Percentiles rank a stretch among this genome's conserved stretches.
phyloP scores from a whole-genome alignment of 2,797 vertebrate genomes.

The Trachops cirrhosus region DNA sequence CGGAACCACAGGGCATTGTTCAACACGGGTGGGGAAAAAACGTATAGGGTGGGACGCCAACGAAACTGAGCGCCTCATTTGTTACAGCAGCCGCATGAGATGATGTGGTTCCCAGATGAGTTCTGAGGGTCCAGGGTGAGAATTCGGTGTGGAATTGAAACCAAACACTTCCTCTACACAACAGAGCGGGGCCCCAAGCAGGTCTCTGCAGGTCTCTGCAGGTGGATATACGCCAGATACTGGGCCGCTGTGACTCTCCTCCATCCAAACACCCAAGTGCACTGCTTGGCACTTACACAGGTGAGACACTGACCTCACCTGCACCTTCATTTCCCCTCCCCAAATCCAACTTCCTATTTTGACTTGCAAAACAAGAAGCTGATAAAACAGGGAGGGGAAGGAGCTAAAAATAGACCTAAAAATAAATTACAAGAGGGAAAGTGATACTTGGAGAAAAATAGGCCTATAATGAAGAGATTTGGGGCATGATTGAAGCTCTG shows the following conservation, averaged over 20 bases:
- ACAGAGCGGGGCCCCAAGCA: background rate
- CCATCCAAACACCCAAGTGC: background rate
- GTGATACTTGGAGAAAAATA: conserved; percentile 21
- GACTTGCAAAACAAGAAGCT: conserved; percentile 18
- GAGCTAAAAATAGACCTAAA: conserved; percentile 34
- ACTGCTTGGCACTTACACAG: background rate
- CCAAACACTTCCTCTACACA: background rate
- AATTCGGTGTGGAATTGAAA: background rate
- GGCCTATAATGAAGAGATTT: conserved; percentile 1
- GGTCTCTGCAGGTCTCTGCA: background rate
- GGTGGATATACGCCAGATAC: background rate
- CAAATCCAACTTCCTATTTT: background rate
- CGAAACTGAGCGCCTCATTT: background rate
- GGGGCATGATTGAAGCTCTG: background rate
- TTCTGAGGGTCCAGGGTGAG: background rate
- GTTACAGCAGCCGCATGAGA: background rate
- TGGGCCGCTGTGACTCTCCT: background rate
- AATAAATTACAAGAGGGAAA: conserved; percentile 23
- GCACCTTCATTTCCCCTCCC: background rate
- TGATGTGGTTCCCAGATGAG: background rate
- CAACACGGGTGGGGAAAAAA: background rate
- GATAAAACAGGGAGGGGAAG: background rate
- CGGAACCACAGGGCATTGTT: background rate
- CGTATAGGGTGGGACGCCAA: background rate
- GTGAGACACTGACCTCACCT: background rate